Evolutionary conservation across 2,797 vertebrate species (phyloP), one percentile per base, ranked within the genome.

Genomic region (Brachymystax lenok): DNA sequence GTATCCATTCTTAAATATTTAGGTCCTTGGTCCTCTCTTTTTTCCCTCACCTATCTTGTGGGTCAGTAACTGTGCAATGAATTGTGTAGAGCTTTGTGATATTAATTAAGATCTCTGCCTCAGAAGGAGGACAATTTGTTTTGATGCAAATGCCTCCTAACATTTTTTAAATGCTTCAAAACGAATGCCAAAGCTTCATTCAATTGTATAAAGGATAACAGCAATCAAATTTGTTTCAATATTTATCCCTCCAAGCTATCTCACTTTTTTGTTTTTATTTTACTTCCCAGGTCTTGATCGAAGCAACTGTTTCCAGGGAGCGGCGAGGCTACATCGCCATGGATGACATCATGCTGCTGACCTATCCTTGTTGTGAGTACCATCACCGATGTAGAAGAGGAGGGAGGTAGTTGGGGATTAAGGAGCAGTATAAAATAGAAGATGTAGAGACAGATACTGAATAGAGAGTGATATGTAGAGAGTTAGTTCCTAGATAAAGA

Each of bases 361-460:
- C 97, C 90, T 98, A 99, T 79, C 97, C 98, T 0, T 99, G 98
- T 86, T 96, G 98, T 99, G 95, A 98, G 98, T 97, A 82, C 74
- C 83, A 83, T 82, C 87, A 82, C 75, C 83, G 73, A 75, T 24
- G 33, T 35, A 16, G 46, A 83, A n/a, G 16, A 30, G n/a, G 24
- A 66, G 52, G 12, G n/a, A 59, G 54, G 56, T 30, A 28, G 54
- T 10, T 40, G 40, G 28, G 1, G 28, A 54, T 24, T 3, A 59
- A 63, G 79, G 79, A 83, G 80, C 64, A 77, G 81, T 79, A 79
- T 74, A 75, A 77, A 81, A 86, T 83, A 83, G 72, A 80, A 52
- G 74, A 77, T 64, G 56, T 21, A 52, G 21, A 54, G 46, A 54
- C 46, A 7, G 5, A 72, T 19, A 54, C 5, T 4, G 51, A 7